Conservation (phyloP, 2,797 vertebrate genomes). For the Eulemur albifrons region DNA sequence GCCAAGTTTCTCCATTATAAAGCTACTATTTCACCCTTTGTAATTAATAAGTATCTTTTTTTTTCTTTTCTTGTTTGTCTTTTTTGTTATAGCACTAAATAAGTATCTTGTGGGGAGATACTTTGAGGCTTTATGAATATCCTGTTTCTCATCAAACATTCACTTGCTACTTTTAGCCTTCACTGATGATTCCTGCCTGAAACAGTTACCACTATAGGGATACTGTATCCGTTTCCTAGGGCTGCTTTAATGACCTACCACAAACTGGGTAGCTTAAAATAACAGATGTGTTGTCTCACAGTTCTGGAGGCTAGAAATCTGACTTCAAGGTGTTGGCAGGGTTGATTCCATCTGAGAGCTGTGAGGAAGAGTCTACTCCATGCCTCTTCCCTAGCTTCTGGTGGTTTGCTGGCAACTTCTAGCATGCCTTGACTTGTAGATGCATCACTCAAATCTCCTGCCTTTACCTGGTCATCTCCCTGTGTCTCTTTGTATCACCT, state of each 20-base stretch:
- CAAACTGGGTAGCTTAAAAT: neutral
- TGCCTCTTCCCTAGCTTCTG: too few relatives aligned
- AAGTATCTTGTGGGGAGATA: neutral
- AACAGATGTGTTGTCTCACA: neutral
- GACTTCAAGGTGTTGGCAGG: neutral
- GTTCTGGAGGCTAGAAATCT: neutral
- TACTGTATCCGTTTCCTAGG: neutral
- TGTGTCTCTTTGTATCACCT: neutral
- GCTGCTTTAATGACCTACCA: neutral
- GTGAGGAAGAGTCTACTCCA: neutral
- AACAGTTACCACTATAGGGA: neutral
- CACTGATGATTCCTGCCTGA: neutral
- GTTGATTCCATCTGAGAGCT: neutral
- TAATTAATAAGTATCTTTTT: neutral
- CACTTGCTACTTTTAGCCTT: neutral
- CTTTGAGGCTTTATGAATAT: neutral
- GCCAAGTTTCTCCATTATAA: neutral
- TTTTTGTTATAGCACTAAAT: neutral
- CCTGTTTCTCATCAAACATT: neutral
- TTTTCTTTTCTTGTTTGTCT: too few relatives aligned
- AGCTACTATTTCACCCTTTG: neutral
- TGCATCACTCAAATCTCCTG: neutral
- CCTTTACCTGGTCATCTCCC: neutral
- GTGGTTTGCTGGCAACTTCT: neutral
- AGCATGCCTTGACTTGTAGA: too few relatives aligned